phyloP scores from a whole-genome alignment of 2,797 vertebrate genomes.

The Petrocephalus schoutedeni region DNA sequence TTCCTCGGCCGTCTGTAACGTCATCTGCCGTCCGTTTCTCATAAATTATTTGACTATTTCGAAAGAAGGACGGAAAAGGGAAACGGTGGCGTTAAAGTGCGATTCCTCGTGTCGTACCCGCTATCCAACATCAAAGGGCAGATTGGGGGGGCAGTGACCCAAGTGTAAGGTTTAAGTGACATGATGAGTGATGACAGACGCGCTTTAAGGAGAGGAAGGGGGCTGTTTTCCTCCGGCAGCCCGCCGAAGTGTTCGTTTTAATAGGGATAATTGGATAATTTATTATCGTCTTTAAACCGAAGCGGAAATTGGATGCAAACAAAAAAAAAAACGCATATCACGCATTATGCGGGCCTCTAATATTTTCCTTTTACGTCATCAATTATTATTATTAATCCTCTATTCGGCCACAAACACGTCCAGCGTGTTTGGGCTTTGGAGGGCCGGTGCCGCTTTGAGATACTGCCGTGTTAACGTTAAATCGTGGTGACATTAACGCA shows the following conservation, averaged over 20 bases:
- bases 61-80: neutral
- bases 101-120: neutral
- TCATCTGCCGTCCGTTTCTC: neutral
- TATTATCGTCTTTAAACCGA: constrained; percentile 13
- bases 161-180: constrained; percentile 23
- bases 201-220: constrained; percentile 30
- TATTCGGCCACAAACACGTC: neutral
- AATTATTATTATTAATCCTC: neutral
- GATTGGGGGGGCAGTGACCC: neutral
- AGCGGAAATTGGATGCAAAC: neutral
- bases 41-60: neutral
- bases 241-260: constrained; percentile 13
- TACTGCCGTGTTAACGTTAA: neutral
- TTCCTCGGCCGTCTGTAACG: neutral
- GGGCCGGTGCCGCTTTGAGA: neutral
- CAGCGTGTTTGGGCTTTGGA: neutral
- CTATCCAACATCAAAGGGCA: neutral
- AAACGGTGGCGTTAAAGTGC: neutral
- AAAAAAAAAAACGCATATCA: neutral
- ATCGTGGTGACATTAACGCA: neutral
- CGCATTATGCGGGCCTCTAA: neutral
- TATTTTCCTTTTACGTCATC: neutral
- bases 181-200: constrained; percentile 46
- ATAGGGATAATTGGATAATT: constrained; percentile 37
- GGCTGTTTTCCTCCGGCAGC: constrained; percentile 39